A percentile compares a stretch with the other conserved stretches of the same genome.
Conservation (phyloP, 2,797 vertebrate genomes). For the Oryzias dopingdopingensis region DNA sequence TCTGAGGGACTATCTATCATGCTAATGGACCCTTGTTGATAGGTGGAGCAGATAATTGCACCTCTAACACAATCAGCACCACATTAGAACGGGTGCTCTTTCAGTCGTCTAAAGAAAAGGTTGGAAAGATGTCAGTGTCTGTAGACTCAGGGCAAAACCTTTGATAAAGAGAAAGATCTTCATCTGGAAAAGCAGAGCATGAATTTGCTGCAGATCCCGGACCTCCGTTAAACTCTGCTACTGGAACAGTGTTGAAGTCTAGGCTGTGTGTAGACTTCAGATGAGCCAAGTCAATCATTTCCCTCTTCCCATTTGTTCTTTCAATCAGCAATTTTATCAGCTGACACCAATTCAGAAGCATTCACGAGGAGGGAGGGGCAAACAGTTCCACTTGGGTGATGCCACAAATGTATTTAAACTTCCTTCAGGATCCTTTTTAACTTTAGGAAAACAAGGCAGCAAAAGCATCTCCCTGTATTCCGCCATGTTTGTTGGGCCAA, state of each 20-base stretch:
- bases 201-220: conserved; percentile 26
- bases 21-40: conserved; percentile 66
- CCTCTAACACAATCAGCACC: conserved; percentile 69
- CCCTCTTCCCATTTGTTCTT: conserved; percentile 10
- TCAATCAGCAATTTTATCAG: conserved; percentile 14
- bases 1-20: conserved; percentile 48
- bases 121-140: conserved; percentile 33
- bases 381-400: conserved; percentile 17
- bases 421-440: too few relatives aligned
- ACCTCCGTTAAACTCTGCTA: not conserved
- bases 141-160: conserved; percentile 13
- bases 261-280: too few relatives aligned
- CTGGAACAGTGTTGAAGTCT: too few relatives aligned
- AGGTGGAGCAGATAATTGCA: conserved; percentile 68
- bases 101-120: conserved; percentile 41
- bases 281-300: too few relatives aligned
- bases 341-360: conserved; percentile 37
- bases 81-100: conserved; percentile 63
- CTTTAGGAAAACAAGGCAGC: too few relatives aligned
- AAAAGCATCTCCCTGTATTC: too few relatives aligned
- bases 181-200: conserved; percentile 21
- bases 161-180: too few relatives aligned
- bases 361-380: not conserved
- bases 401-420: conserved; percentile 5
- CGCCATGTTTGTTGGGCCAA: too few relatives aligned